Evolutionary conservation across 2,113 vertebrate genomes (phyloP).

Genomic region (Poicephalus gulielmi): DNA sequence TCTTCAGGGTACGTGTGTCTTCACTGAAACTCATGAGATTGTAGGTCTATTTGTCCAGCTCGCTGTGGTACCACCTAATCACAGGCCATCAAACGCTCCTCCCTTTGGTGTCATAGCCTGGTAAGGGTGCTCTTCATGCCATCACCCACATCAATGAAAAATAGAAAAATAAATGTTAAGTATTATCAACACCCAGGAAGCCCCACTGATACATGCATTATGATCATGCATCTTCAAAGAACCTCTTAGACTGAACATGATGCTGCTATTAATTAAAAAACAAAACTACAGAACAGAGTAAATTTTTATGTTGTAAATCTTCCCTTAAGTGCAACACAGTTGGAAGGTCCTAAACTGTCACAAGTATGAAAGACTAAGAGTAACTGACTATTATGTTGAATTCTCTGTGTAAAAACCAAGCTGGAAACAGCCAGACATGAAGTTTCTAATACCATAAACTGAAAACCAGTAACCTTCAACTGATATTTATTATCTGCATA

Average conservation of each 20-base stretch:
- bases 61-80: background rate
- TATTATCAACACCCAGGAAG: background rate
- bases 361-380: background rate
- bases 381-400: background rate
- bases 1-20: rapidly evolving
- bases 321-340: background rate
- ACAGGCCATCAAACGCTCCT: background rate
- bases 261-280: background rate
- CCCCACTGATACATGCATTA: background rate
- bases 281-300: background rate
- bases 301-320: background rate
- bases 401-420: background rate
- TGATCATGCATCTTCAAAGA: background rate
- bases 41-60: background rate
- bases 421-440: background rate
- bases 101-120: background rate
- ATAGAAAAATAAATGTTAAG: background rate
- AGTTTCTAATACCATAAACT: background rate
- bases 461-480: background rate
- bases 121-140: background rate
- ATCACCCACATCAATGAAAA: background rate
- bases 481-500: background rate
- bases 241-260: background rate
- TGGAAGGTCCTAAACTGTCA: background rate
- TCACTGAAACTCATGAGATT: background rate